phyloP scores from a whole-genome alignment of 2,888 invertebrate genomes.

The Caenorhabditis sp. region DNA sequence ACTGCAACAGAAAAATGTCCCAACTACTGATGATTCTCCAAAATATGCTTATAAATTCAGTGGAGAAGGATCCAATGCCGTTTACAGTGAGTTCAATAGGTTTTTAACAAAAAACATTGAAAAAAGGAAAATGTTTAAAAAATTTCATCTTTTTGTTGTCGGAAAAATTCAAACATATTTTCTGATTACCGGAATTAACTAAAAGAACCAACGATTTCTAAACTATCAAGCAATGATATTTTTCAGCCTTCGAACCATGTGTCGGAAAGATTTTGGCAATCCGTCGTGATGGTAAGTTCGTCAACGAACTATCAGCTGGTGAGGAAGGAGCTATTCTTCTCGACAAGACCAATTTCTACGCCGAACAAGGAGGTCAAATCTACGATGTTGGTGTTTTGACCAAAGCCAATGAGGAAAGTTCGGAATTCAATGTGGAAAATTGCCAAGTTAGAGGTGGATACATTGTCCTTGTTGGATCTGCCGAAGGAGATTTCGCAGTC shows the following conservation, averaged over 20 bases:
- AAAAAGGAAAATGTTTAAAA: too few relatives aligned
- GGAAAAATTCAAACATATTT: too few relatives aligned
- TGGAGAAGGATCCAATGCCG: conserved; percentile 75
- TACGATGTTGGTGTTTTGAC: conserved; percentile 89
- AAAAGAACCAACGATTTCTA: conserved; percentile 5
- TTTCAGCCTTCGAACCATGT: conserved; percentile 53
- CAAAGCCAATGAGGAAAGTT: conserved; percentile 80
- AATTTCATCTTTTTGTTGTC: too few relatives aligned
- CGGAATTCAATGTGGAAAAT: conserved; percentile 89
- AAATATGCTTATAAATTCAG: conserved; percentile 84
- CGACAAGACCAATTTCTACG: conserved; percentile 93
- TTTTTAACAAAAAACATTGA: too few relatives aligned
- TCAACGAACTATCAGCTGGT: conserved; percentile 82
- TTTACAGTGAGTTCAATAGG: conserved; percentile 80
- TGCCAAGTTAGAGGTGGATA: conserved; percentile 95
- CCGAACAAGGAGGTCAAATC: conserved; percentile 98
- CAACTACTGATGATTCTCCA: conserved; percentile 86
- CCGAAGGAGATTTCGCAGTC: conserved; percentile 83
- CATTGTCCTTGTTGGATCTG: conserved; percentile 88
- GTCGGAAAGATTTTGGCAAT: conserved; percentile 82
- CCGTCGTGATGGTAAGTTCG: conserved; percentile 80
- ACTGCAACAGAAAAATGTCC: conserved; percentile 79
- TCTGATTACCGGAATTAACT: not conserved
- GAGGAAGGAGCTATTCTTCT: conserved; percentile 90
- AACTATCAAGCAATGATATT: not conserved